Evolutionary conservation across 2,888 invertebrate species (phyloP), one percentile per base, ranked within the genome.

Genomic region (Rotaria sp.): DNA sequence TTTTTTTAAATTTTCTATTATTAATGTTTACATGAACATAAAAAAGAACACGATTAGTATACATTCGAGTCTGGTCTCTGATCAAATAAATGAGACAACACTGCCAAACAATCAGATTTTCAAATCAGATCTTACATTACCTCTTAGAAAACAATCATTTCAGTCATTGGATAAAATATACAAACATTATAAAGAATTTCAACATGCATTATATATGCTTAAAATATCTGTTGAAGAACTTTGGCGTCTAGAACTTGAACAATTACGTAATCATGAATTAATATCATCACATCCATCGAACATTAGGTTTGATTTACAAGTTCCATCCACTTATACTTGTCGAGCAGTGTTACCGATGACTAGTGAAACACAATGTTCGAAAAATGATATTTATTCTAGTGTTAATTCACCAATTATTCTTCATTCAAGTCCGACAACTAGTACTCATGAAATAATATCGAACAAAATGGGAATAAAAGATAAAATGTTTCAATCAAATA

Each of bases 241-340:
- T 7, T 67, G 35, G 67, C 35, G 8, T 67, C 8, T 67, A 88
- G 96, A 96, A 89, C 92, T 96, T 88, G 96, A 96, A 91, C 94
- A 38, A 35, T 67, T 67, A 18, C 8, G 1, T 21, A n/a, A 35
- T 67, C 21, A 30, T 67, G 8, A 35, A 21, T 3, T 38, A 21
- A 21, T 55, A 8, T 55, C 26, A 55, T 15, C 21, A 8, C 2
- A 35, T 10, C 18, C 35, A 35, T 21, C 35, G 0, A 67, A 67
- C 5, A 21, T 1, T 35, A 38, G 3, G 18, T 35, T 38, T 21
- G 67, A 67, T 67, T 18, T 35, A 35, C 35, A 67, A 67, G 67
- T 67, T 30, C 67, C 67, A 67, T 67, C 67, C 1, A 67, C 13
- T 1, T 67, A 35, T 67, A 7, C 7, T 21, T 67, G 67, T 35